Evolutionary conservation across 1,140 invertebrate species (phyloP), one percentile per base, ranked within the genome.

Genomic region (Helicoverpa zea): DNA sequence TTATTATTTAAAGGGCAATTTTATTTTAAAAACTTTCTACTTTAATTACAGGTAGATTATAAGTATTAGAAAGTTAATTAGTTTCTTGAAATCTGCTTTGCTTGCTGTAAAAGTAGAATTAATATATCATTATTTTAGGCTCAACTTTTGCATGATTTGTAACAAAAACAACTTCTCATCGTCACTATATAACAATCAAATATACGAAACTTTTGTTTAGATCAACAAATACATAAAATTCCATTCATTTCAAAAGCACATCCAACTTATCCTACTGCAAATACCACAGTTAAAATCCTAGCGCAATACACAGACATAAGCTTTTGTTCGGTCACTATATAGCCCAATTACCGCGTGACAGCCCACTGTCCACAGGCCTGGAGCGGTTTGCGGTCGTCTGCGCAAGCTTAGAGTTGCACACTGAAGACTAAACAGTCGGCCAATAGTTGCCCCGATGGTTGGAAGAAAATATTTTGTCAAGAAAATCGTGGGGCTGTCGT

Each of bases 341-440:
- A 73, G 75, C 74, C 80, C 74, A 81, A 81, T 81, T 78, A 78
- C 75, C 56, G 74, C 54, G 58, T 82, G 81, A 78, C 68, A 52
- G 81, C 75, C 58, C 74, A 79, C 10, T 82, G 81, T 52, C 81
- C 75, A 61, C 68, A 72, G 12, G 23, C 79, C 9, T 14, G 18
- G 49, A 61, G 80, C 76, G 80, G 80, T 81, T 56, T 81, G 80
- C 43, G 80, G 80, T 81, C 64, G 74, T 61, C 18, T 30, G 2
- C 35, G 47, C 58, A 64, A 66, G 47, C 74, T 49, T 14, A 29
- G 49, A 18, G 35, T 54, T 23, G 23, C 23, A 23, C 23, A 23
- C 23, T 23, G 23, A 2, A 23, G 23, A 23, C 23, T 23, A 23
- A 23, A 23, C 23, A 23, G 23, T 23, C 23, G 23, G 23, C 23